These are phyloP conservation scores for Anolis sagrei DNA, from an alignment of 2,113 vertebrate species.

Conservation along the genomic window DNA sequence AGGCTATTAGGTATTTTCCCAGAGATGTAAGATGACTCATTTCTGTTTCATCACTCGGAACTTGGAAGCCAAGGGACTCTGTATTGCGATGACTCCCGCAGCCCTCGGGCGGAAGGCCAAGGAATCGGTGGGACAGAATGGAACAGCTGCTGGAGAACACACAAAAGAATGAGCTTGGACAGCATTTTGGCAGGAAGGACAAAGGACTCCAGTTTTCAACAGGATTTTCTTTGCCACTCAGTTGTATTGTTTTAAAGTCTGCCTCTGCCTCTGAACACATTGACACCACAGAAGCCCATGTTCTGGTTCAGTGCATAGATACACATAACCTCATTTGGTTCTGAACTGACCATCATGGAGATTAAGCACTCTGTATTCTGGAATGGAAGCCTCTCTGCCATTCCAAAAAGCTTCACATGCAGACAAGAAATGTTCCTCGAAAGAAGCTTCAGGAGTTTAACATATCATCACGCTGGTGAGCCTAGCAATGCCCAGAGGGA, in stretches of 20 bases:
- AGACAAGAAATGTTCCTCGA: too few relatives aligned
- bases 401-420: too few relatives aligned
- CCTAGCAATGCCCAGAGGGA: too few relatives aligned
- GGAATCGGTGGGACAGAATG: conserved; percentile 40
- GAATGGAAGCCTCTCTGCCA: too few relatives aligned
- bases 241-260: not conserved
- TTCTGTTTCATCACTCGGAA: conserved; percentile 20
- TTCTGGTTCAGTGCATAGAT: too few relatives aligned
- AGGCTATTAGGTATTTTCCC: conserved; percentile 15
- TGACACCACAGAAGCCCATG: not conserved
- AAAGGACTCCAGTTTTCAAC: conserved; percentile 32
- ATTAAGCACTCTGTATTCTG: too few relatives aligned
- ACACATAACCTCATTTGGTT: not conserved
- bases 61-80: not conserved
- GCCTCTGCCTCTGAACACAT: not conserved
- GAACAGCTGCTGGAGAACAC: conserved; percentile 27
- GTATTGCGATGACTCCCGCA: conserved; percentile 23
- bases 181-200: not conserved
- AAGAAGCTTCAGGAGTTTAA: too few relatives aligned
- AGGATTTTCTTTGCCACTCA: conserved; percentile 19
- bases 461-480: too few relatives aligned
- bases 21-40: conserved; percentile 5
- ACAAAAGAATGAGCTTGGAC: conserved; percentile 37
- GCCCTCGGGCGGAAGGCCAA: conserved; percentile 37
- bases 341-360: not conserved